These are phyloP conservation scores for Notechis scutatus DNA, from an alignment of 2,113 vertebrate genomes.

Conservation along the genomic window DNA sequence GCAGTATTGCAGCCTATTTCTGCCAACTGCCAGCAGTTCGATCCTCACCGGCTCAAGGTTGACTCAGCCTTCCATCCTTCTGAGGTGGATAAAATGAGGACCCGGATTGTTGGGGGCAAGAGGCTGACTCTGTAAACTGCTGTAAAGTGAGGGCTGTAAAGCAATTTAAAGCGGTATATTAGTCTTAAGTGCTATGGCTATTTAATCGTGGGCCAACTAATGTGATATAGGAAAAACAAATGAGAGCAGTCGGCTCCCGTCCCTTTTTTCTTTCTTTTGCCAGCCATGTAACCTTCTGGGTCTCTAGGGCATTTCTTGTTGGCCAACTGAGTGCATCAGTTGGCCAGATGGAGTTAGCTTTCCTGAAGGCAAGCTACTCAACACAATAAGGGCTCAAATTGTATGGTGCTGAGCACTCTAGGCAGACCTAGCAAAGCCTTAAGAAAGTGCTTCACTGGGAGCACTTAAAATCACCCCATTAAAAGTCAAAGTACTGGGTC, in stretches of 20 bases:
- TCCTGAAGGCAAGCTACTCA: background rate
- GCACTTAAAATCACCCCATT: conserved; percentile 1
- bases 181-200: background rate
- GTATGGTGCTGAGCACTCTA: background rate
- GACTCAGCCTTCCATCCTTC: background rate
- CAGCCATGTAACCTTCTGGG: background rate
- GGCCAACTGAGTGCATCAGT: background rate
- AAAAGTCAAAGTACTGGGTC: background rate
- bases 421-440: conserved; percentile 24
- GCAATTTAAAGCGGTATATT: background rate
- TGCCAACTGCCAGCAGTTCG: background rate
- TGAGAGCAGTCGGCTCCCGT: background rate
- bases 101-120: background rate
- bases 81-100: background rate
- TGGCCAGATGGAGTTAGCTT: conserved; percentile 1
- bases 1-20: background rate
- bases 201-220: background rate
- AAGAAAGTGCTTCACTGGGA: background rate
- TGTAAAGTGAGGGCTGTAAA: background rate
- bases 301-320: background rate
- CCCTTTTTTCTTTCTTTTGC: background rate
- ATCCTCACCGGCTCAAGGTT: background rate
- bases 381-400: background rate
- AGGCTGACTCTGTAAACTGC: background rate
- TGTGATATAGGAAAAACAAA: background rate